A percentile compares a stretch with the other conserved stretches of the same genome.
Conservation (phyloP, 2,888 invertebrate species). For the Pseudococcus longispinus region DNA sequence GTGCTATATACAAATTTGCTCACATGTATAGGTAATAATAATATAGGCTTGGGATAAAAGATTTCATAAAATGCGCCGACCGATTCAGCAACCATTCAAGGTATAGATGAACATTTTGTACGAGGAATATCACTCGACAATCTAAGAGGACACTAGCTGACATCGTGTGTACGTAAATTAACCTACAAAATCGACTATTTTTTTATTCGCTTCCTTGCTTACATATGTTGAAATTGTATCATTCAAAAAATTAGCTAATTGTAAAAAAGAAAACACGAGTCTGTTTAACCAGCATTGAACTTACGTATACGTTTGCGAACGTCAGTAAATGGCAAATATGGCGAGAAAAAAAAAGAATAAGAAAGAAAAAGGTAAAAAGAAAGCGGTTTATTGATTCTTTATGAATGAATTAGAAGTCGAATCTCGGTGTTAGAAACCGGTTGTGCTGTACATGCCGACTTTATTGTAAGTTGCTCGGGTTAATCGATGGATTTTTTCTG, state of each 20-base stretch:
- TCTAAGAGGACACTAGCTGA: background rate
- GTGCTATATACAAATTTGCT: background rate
- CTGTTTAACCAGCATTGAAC: background rate
- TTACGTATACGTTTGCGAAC: background rate
- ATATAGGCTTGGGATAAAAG: background rate
- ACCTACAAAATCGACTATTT: background rate
- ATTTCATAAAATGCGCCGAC: background rate
- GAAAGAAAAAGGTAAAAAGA: background rate
- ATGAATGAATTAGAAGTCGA: slow-evolving; percentile 25
- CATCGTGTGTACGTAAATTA: background rate
- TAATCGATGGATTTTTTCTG: slow-evolving; percentile 11
- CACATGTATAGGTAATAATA: background rate
- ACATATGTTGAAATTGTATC: background rate
- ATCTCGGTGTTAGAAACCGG: background rate
- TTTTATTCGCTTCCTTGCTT: background rate
- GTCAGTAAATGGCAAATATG: background rate
- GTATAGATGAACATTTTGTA: background rate
- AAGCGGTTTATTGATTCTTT: slow-evolving; percentile 30
- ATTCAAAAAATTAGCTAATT: background rate
- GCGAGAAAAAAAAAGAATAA: background rate
- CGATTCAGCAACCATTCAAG: background rate
- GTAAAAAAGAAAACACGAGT: background rate
- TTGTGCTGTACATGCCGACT: background rate
- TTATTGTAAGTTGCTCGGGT: background rate
- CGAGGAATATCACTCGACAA: background rate